phyloP scores from a whole-genome alignment of 2,797 vertebrate species.

The Smutsia gigantea region DNA sequence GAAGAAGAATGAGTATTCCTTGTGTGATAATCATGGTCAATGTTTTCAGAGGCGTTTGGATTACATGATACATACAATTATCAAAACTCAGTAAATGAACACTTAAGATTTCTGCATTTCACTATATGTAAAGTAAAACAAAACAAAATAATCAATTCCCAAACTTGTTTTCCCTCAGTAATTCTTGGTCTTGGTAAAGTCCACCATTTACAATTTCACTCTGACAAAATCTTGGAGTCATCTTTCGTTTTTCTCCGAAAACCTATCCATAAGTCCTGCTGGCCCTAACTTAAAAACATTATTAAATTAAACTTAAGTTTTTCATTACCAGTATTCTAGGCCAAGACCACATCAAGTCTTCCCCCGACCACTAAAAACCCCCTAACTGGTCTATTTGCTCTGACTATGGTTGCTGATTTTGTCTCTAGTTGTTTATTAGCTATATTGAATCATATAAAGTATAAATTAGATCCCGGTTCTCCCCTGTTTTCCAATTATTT shows the following conservation, averaged over 20 bases:
- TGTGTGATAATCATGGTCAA: neutral
- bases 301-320: neutral
- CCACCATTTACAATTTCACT: neutral
- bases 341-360: neutral
- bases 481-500: neutral
- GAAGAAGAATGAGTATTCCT: neutral
- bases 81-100: neutral
- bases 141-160: neutral
- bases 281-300: neutral
- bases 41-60: neutral
- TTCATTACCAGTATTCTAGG: neutral
- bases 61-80: neutral
- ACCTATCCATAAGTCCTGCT: neutral
- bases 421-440: neutral
- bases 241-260: neutral
- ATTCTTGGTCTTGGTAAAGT: neutral
- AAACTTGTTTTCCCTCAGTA: neutral
- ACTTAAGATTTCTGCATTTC: neutral
- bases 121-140: neutral
- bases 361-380: neutral
- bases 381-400: neutral
- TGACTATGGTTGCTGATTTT: neutral
- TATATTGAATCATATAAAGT: neutral
- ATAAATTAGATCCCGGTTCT: neutral
- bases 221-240: neutral